Conservation (phyloP, 2,113 vertebrate species). For the Daboia siamensis region DNA sequence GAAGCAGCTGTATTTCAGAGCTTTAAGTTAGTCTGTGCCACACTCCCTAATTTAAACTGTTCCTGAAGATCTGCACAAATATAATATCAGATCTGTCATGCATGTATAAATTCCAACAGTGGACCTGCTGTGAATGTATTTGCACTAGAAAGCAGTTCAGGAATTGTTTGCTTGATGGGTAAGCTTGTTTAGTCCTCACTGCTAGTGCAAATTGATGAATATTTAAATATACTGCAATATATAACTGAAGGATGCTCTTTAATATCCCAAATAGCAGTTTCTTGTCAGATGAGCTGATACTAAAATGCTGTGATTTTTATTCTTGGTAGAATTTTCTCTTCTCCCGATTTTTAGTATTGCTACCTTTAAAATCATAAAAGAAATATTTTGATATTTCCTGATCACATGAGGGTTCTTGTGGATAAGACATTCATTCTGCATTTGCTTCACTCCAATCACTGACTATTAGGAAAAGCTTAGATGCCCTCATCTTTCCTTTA, state of each 20-base stretch:
- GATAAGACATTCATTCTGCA: background rate
- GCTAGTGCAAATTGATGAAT: background rate
- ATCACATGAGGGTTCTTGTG: background rate
- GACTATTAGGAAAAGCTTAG: too few species aligned
- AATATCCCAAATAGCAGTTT: background rate
- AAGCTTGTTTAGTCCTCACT: background rate
- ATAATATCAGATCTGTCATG: background rate
- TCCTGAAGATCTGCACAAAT: background rate
- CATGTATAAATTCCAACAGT: background rate
- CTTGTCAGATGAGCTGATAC: background rate
- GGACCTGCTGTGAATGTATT: background rate
- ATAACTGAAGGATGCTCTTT: background rate
- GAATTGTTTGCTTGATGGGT: background rate
- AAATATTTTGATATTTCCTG: background rate
- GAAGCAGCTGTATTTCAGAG: background rate
- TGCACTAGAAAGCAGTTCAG: background rate
- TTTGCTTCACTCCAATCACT: background rate
- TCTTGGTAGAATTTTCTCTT: background rate
- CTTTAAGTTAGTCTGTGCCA: background rate
- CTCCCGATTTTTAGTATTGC: background rate
- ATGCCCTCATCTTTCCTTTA: background rate
- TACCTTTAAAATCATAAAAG: background rate
- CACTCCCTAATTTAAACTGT: background rate
- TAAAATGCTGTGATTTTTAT: background rate
- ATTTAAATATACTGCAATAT: background rate